Conservation (phyloP, 2,797 vertebrate genomes). For the Podarcis lilfordi region DNA sequence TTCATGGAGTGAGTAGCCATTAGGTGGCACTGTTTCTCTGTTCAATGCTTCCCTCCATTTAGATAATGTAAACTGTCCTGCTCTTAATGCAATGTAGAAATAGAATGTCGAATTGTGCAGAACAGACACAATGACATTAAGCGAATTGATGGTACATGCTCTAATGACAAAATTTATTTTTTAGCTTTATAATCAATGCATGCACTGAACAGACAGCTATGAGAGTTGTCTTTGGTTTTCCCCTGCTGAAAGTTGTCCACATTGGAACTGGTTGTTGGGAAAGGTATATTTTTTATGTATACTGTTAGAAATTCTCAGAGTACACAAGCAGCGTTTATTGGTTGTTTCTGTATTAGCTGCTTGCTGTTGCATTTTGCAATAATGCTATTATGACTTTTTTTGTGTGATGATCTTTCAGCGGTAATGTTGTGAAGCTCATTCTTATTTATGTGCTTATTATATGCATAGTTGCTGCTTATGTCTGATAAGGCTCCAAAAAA, state of each 20-base stretch:
- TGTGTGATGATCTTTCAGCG: neutral
- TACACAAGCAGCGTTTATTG: neutral
- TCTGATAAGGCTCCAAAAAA: neutral
- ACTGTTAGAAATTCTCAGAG: neutral
- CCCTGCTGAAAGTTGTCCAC: neutral
- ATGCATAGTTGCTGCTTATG: neutral
- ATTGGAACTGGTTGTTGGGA: neutral
- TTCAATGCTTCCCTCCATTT: constrained; percentile 40
- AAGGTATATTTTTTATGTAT: neutral
- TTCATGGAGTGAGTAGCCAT: constrained; percentile 57
- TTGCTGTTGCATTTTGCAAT: neutral
- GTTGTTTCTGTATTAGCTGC: neutral
- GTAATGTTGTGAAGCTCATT: neutral
- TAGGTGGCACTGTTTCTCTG: constrained; percentile 81
- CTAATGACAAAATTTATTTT: constrained; percentile 59
- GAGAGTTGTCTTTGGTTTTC: constrained; percentile 43
- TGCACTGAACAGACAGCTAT: constrained; percentile 32
- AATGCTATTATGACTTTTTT: neutral
- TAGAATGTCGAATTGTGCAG: constrained; percentile 60
- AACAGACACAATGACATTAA: constrained; percentile 54
- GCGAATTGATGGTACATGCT: constrained; percentile 50
- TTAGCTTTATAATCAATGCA: constrained; percentile 62
- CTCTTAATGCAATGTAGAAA: constrained; percentile 48
- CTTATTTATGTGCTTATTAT: neutral
- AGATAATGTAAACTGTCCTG: constrained; percentile 50